Evolutionary conservation across 2,888 invertebrate genomes (phyloP), one percentile per base, ranked within the genome.

Genomic region (Chesias legatella): DNA sequence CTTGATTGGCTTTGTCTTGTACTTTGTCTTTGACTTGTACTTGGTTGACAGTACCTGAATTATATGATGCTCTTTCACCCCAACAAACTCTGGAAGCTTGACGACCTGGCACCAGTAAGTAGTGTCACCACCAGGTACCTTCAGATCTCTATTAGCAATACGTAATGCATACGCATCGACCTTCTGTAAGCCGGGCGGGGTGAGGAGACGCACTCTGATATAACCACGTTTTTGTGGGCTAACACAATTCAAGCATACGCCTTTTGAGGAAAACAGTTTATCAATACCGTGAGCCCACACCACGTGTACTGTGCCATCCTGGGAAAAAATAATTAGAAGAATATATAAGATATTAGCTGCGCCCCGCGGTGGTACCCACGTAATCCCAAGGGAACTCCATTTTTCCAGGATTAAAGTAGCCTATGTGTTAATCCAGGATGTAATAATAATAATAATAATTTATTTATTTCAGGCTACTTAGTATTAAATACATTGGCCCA

Each of bases 101-200:
- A 94, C 91, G 3, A 98, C 91, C 44, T 94, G 93, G 71, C 99
- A 99, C 98, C 99, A 99, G 70, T 99, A 99, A 0, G 98, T 98
- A 0, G 99, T 99, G 60, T 98, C 98, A 7, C 79, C 88, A 1
- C 89, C 86, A 0, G 98, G 98, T 2, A 99, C 93, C 44, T 90
- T 80, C 1, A 95, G 90, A 30, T 91, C 81, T 35, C 92, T 84
- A 10, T 92, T 90, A 0, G 90, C 80, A 11, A 96, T 80, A 41
- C 91, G 90, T 17, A 94, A 74, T 41, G 88, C 77, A 68, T 90
- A 90, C 0, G 90, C 53, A 6, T 44, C 51, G 0, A 69, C 58
- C n/a, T 63, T 62, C 1, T 89, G 84, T 7, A 75, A 58, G 4
- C 79, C 75, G 0, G 89, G 69, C 5, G 84, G 72, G 0, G 79